Evolutionary conservation across 2,113 vertebrate species (phyloP).

Genomic region (Eidolon helvum): DNA sequence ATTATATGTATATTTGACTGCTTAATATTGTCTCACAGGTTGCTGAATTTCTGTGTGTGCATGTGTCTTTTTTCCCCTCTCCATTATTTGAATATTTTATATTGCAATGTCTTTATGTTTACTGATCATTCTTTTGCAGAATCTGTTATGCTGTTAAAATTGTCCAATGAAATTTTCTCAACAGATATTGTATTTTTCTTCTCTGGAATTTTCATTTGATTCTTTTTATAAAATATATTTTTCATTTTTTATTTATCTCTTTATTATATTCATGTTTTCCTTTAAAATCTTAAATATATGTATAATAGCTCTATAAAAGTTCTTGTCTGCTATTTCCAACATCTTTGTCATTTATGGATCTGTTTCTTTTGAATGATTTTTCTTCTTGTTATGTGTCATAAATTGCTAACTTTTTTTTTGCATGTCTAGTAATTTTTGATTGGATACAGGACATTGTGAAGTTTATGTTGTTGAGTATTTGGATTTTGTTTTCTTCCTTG

Average conservation of each 20-base stretch:
- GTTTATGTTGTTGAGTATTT: neutral
- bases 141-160: neutral
- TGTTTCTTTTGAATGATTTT: neutral
- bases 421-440: neutral
- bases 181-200: neutral
- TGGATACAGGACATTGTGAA: neutral
- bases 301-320: neutral
- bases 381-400: neutral
- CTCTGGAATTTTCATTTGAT: neutral
- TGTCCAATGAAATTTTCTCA: neutral
- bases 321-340: neutral
- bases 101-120: neutral
- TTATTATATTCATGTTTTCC: neutral
- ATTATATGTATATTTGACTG: neutral
- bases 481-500: neutral
- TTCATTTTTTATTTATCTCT: neutral
- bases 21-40: neutral
- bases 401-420: neutral
- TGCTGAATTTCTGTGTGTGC: neutral
- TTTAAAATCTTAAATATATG: neutral
- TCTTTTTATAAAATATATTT: neutral
- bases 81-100: neutral
- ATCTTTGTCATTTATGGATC: neutral
- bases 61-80: neutral
- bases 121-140: neutral